Evolutionary conservation across 1,140 invertebrate species (phyloP).

Genomic region (Microvelia longipes): DNA sequence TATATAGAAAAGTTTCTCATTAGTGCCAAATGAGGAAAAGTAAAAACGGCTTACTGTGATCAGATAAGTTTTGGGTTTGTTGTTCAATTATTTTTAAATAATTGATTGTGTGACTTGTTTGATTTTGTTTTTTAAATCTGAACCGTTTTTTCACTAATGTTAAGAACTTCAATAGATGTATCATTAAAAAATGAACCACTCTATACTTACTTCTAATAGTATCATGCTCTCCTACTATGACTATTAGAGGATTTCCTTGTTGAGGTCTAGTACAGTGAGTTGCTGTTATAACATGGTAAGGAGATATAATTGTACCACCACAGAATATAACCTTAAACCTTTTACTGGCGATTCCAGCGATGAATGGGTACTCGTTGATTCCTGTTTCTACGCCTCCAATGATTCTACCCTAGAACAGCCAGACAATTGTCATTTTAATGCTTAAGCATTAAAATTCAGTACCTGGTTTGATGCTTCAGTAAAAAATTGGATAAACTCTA

Average conservation of each 20-base stretch:
- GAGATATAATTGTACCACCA: slow-evolving; percentile 36
- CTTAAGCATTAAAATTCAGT: neutral
- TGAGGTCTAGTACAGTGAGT: slow-evolving; percentile 35
- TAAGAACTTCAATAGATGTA: too few species aligned
- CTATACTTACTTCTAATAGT: neutral
- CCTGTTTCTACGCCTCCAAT: slow-evolving; percentile 35
- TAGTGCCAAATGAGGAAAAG: too few species aligned
- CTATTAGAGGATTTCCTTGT: neutral
- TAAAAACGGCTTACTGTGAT: too few species aligned
- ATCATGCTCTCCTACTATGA: slow-evolving; percentile 6
- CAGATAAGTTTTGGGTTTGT: too few species aligned
- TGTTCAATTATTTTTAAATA: too few species aligned
- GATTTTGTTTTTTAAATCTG: too few species aligned
- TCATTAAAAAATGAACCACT: too few species aligned
- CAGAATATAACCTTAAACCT: slow-evolving; percentile 33
- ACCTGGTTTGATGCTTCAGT: neutral
- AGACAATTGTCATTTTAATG: neutral
- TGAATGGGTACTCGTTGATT: slow-evolving; percentile 38
- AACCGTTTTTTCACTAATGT: too few species aligned
- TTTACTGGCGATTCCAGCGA: slow-evolving; percentile 34
- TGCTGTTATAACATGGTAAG: slow-evolving; percentile 37
- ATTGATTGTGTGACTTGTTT: too few species aligned
- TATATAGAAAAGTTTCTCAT: too few species aligned
- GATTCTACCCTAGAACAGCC: slow-evolving; percentile 28
- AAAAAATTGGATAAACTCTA: too few species aligned